Conservation (phyloP, 1,140 invertebrate genomes). For the Drosophila ohnishii region DNA sequence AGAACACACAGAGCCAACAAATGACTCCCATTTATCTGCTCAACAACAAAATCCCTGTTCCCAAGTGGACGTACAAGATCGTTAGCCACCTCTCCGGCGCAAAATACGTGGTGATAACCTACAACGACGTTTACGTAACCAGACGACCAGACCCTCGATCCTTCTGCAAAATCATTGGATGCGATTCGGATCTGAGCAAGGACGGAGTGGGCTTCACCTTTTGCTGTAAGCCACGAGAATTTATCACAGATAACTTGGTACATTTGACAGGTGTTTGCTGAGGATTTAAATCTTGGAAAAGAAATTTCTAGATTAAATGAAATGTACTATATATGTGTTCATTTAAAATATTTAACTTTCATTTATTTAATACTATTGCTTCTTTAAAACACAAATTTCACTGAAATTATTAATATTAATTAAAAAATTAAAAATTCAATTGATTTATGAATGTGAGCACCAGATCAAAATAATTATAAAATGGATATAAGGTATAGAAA, state of each 20-base stretch:
- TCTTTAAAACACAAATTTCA: too few relatives aligned
- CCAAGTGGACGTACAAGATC: slow-evolving; percentile 48
- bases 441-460: too few relatives aligned
- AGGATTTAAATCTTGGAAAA: not conserved
- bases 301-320: not conserved
- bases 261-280: not conserved
- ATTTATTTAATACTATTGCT: too few relatives aligned
- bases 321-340: too few relatives aligned
- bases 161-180: slow-evolving; percentile 1
- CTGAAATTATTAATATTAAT: too few relatives aligned
- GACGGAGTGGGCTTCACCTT: not conserved
- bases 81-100: slow-evolving; percentile 13
- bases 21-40: slow-evolving; percentile 20
- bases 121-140: slow-evolving; percentile 23
- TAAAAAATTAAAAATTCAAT: too few relatives aligned
- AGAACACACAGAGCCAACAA: not conserved
- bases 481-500: too few relatives aligned
- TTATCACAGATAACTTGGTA: not conserved
- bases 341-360: too few relatives aligned
- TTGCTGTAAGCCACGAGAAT: not conserved
- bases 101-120: slow-evolving; percentile 24
- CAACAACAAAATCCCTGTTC: slow-evolving; percentile 18
- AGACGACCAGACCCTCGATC: not conserved
- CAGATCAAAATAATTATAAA: too few relatives aligned
- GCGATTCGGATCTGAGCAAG: not conserved